Conservation (phyloP, 1,140 invertebrate species). For the Eumaeus atala region DNA sequence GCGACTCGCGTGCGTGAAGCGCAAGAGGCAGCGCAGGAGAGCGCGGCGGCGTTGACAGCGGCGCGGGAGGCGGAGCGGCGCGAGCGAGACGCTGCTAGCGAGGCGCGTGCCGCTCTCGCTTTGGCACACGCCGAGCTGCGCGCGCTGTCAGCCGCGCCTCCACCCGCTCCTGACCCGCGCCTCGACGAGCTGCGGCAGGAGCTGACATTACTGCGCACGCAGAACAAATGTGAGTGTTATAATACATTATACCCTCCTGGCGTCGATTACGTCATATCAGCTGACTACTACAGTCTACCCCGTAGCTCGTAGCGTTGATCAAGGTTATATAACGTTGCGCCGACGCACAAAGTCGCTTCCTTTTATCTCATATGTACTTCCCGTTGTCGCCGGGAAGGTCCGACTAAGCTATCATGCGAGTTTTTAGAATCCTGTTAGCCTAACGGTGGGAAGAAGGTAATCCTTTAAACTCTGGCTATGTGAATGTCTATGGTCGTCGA, state of each 20-base stretch:
- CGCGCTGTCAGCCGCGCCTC: slow-evolving; percentile 65
- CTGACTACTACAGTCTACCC: too few relatives aligned
- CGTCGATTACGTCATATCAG: background rate
- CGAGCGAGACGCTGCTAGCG: slow-evolving; percentile 43
- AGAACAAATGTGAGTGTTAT: slow-evolving; percentile 81
- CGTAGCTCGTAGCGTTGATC: too few relatives aligned
- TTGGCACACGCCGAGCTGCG: slow-evolving; percentile 70
- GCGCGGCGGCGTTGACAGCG: slow-evolving; percentile 75
- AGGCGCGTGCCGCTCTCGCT: slow-evolving; percentile 66
- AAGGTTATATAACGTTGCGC: too few relatives aligned
- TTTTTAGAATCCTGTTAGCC: too few relatives aligned
- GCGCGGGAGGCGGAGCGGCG: slow-evolving; percentile 70
- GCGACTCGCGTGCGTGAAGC: slow-evolving; percentile 70
- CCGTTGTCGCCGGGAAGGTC: too few relatives aligned
- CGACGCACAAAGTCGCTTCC: too few relatives aligned
- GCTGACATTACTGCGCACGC: slow-evolving; percentile 78
- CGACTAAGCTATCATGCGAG: too few relatives aligned
- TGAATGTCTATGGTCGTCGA: too few relatives aligned
- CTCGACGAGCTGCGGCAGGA: slow-evolving; percentile 83
- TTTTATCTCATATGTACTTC: too few relatives aligned
- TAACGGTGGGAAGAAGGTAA: too few relatives aligned
- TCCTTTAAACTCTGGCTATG: too few relatives aligned
- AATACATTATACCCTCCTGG: too few relatives aligned
- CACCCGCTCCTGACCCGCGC: slow-evolving; percentile 79
- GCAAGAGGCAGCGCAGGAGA: slow-evolving; percentile 73